Conservation (phyloP, 30 jellyfish, hydroid and myxozoan genomes). For the Rhopilema esculentum region DNA sequence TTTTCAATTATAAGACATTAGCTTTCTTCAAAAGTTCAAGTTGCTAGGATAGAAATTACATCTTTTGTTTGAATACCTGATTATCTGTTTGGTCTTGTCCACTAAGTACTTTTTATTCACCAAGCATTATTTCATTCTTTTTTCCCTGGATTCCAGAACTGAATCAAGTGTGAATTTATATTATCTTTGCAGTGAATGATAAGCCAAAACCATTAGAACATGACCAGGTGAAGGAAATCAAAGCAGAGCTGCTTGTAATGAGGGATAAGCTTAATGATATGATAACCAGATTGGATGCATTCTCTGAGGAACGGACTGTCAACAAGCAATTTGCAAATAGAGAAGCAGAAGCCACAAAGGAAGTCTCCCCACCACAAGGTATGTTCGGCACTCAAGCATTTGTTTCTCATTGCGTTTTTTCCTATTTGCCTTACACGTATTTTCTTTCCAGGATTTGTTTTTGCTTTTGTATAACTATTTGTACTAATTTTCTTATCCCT, state of each 20-base stretch:
- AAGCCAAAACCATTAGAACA: slow-evolving; percentile 95
- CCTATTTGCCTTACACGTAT: not conserved
- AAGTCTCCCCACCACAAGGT: slow-evolving; percentile 27
- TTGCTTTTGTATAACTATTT: not conserved
- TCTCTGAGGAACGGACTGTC: slow-evolving; percentile 56
- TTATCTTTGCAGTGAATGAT: slow-evolving; percentile 75
- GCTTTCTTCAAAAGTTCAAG: too few relatives aligned
- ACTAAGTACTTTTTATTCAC: too few relatives aligned
- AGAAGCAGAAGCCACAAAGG: slow-evolving; percentile 34
- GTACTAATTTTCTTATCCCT: too few relatives aligned
- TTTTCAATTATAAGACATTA: too few relatives aligned
- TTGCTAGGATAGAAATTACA: too few relatives aligned
- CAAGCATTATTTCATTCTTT: too few relatives aligned
- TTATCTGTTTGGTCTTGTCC: too few relatives aligned
- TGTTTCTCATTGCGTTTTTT: not conserved
- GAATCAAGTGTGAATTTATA: not conserved
- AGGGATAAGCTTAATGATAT: slow-evolving; percentile 84
- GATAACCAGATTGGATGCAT: slow-evolving; percentile 73
- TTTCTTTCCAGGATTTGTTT: not conserved
- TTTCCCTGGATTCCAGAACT: not conserved
- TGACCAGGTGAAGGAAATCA: slow-evolving; percentile 94
- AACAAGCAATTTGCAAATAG: slow-evolving; percentile 44
- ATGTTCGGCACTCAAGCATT: not conserved
- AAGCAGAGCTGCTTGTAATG: slow-evolving; percentile 78
- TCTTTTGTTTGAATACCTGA: too few relatives aligned